phyloP scores from a whole-genome alignment of 2,888 invertebrate species.

The Melieria omissa region DNA sequence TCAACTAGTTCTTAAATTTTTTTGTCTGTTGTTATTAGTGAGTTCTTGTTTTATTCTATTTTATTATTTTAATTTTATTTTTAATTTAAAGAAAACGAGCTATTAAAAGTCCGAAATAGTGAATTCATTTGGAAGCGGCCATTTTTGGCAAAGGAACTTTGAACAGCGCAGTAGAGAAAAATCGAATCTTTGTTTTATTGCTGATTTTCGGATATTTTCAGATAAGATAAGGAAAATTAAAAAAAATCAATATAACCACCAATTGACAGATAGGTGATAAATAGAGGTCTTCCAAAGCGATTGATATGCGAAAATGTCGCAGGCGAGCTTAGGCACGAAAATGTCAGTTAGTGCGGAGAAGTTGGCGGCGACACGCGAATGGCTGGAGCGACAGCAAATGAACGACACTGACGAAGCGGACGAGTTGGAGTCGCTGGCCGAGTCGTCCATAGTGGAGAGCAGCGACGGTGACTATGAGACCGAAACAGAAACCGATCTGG shows the following conservation, averaged over 20 bases:
- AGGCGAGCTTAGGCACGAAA: background rate
- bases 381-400: conserved; percentile 26
- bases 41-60: too few species aligned
- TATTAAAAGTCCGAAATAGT: too few species aligned
- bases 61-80: too few species aligned
- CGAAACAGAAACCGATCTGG: conserved; percentile 36
- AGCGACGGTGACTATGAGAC: conserved; percentile 36
- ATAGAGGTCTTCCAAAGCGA: background rate
- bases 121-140: too few species aligned
- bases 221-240: conserved; percentile 8
- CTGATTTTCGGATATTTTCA: conserved; percentile 1
- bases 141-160: too few species aligned
- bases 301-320: conserved; percentile 15
- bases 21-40: too few species aligned
- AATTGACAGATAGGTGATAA: background rate
- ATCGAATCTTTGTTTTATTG: too few species aligned
- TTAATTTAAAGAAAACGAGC: too few species aligned
- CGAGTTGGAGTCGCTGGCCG: conserved; percentile 52
- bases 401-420: background rate
- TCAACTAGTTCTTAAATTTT: too few species aligned
- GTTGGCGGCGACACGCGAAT: conserved; percentile 20
- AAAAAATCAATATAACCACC: background rate
- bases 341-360: background rate
- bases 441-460: conserved; percentile 56
- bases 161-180: too few species aligned